A percentile compares a stretch with the other conserved stretches of the same genome.
phyloP scores from a whole-genome alignment of 2,113 vertebrate species.

The Microtus ochrogaster region DNA sequence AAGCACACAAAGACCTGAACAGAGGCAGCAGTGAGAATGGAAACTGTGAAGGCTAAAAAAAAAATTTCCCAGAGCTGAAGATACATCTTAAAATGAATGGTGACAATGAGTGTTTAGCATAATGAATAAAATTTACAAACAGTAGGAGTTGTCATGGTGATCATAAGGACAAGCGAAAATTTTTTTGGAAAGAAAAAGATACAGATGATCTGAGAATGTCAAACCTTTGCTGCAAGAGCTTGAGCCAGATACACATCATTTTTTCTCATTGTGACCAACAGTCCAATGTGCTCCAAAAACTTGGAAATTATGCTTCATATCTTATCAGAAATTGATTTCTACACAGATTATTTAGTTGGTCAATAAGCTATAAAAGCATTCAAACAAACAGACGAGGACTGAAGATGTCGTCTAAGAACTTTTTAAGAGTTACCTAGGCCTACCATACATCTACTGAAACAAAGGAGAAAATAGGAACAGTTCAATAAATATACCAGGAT shows the following conservation, averaged over 20 bases:
- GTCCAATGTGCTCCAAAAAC: neutral
- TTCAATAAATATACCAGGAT: neutral
- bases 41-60: neutral
- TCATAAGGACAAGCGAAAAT: neutral
- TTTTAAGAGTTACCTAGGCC: neutral
- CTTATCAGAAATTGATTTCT: conserved; percentile 24
- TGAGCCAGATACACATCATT: neutral
- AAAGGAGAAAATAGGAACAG: neutral
- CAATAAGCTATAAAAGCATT: neutral
- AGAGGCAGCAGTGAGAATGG: neutral
- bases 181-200: neutral
- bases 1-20: neutral
- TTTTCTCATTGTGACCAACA: neutral
- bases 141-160: neutral
- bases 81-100: neutral
- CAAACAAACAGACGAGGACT: neutral
- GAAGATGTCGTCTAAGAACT: neutral
- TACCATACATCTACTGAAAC: neutral
- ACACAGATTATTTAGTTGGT: neutral
- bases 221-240: neutral
- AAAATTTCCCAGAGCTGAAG: neutral
- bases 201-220: neutral
- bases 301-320: neutral
- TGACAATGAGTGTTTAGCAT: neutral
- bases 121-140: neutral